phyloP scores from a whole-genome alignment of 2,113 vertebrate species.

The Recurvirostra avosetta region DNA sequence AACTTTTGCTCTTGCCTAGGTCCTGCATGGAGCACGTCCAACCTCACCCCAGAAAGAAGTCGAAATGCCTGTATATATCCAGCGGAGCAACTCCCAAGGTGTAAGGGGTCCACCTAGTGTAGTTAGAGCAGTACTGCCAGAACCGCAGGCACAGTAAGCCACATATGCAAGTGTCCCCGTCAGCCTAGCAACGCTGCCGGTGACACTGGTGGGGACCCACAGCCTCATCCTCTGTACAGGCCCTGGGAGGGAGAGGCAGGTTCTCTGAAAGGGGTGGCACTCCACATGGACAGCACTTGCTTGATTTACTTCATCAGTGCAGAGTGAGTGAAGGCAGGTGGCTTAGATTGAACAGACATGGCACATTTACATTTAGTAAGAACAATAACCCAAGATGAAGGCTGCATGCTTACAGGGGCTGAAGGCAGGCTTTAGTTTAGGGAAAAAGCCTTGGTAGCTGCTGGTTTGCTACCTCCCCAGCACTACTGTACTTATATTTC shows the following conservation, averaged over 20 bases:
- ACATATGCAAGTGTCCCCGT: rapidly evolving
- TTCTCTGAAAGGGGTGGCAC: not conserved
- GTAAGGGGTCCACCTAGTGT: constrained; percentile 63
- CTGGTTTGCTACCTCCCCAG: not conserved
- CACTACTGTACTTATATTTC: not conserved
- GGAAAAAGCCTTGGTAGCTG: not conserved
- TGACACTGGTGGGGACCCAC: not conserved
- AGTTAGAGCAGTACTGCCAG: constrained; percentile 10
- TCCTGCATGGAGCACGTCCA: not conserved
- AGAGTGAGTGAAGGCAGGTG: not conserved
- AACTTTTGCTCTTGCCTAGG: not conserved
- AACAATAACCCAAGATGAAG: not conserved
- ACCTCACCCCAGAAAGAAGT: not conserved
- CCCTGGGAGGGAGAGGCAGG: not conserved
- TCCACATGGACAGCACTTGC: not conserved
- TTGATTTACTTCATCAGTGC: not conserved
- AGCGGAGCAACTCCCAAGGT: not conserved
- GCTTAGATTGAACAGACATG: not conserved
- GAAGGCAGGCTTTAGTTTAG: not conserved
- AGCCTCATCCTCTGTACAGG: not conserved
- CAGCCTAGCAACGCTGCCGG: not conserved
- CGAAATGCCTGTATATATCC: rapidly evolving
- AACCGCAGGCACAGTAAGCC: not conserved
- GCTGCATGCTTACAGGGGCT: not conserved
- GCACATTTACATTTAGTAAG: not conserved